A percentile compares a stretch with the other conserved stretches of the same genome.
phyloP scores from a whole-genome alignment of 2,888 invertebrate species.

The Nephrocerus scutellatus region DNA sequence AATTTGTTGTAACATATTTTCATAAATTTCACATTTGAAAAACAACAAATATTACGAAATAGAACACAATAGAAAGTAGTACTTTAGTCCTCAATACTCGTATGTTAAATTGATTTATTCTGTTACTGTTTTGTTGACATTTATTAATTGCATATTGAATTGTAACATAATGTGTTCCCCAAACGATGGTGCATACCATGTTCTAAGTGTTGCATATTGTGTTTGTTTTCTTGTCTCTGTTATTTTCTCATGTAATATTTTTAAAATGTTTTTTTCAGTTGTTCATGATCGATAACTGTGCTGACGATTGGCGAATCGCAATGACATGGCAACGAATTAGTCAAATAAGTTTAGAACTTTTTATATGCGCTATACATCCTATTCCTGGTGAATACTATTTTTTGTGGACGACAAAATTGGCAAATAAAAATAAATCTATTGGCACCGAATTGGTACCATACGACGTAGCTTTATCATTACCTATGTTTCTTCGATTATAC shows the following conservation, averaged over 20 bases:
- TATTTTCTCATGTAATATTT: constrained; percentile 8
- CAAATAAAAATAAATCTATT: constrained; percentile 72
- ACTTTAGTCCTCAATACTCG: no score
- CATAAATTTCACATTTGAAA: no score
- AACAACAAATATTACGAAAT: no score
- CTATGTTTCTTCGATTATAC: constrained; percentile 99
- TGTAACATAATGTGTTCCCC: no score
- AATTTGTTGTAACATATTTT: no score
- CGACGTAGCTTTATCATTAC: constrained; percentile 94
- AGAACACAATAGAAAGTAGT: no score
- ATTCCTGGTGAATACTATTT: constrained; percentile 95
- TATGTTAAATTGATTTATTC: no score
- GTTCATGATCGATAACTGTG: constrained; percentile 99
- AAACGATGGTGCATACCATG: no score
- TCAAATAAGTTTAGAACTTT: constrained; percentile 85
- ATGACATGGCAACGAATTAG: constrained; percentile 97
- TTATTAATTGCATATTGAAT: no score
- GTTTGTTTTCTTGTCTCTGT: constrained; percentile 21
- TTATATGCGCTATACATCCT: constrained; percentile 96
- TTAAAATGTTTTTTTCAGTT: constrained; percentile 82
- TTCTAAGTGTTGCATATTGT: no score
- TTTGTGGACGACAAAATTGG: constrained; percentile 92
- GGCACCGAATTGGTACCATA: constrained; percentile 75
- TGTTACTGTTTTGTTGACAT: no score
- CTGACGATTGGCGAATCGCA: constrained; percentile 99